Evolutionary conservation across 2,113 vertebrate species (phyloP), one percentile per base, ranked within the genome.

Genomic region (Ciconia stormi): DNA sequence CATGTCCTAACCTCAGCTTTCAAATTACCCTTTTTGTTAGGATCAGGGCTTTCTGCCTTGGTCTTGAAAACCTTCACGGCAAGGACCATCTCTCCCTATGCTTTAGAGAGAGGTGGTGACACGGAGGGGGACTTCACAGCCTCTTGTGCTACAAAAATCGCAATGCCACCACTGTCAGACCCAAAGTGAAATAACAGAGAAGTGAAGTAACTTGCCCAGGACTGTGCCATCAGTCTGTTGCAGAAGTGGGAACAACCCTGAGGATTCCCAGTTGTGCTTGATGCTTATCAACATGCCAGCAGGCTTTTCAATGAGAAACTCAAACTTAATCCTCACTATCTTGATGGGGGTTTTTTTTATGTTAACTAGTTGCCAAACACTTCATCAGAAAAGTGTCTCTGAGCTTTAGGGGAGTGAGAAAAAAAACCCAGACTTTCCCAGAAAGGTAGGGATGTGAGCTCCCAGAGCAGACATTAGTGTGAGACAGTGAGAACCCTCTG

Each of bases 401-500:
- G 85, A 67, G 73, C 61, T 71, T 58, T 32, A 84, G 26, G 4
- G 29, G 53, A 73, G 46, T 42, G 61, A 85, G 52, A 16, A 42
- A 66, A 69, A 42, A 50, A 2, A 0, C 11, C 50, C 23, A 34
- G 14, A 10, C 29, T 52, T 29, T 38, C 71, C 11, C n/a, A 53
- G 4, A 44, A 47, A 81, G 17, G 49, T 46, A 25, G 27, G 49
- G n/a, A 13, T 7, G 4, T 38, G 44, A 69, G n/a, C 4, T 92
- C 49, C 83, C 70, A 42, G 62, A 52, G 56, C 91, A 84, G 78
- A 42, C 26, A 4, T 1, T 21, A 46, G 70, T 73, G 78, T 77
- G 70, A 95, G 84, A 85, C 66, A 34, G 50, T 26, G 67, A 93
- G 87, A 90, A 40, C 78, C 78, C 84, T 77, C 20, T 18, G 46